Evolutionary conservation across 1,140 invertebrate species (phyloP).

Genomic region (Procambarus clarkii): DNA sequence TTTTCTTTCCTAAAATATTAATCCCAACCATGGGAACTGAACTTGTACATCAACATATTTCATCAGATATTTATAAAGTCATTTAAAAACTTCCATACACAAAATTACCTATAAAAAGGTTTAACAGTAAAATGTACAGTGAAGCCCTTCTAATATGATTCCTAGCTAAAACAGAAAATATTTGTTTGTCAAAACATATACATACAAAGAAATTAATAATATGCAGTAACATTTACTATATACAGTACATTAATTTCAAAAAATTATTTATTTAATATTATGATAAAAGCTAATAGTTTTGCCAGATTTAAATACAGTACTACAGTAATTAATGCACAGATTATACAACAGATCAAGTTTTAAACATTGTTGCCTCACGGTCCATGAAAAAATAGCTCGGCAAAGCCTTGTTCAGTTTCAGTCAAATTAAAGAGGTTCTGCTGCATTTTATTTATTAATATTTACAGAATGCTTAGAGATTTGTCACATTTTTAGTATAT

Average conservation of each 20-base stretch:
- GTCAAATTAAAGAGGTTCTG: not conserved
- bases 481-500: no score
- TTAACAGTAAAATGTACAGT: not conserved
- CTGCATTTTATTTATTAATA: not conserved
- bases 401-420: not conserved
- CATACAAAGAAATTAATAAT: not conserved
- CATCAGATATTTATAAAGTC: not conserved
- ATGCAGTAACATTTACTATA: not conserved
- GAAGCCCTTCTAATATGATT: not conserved
- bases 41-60: slow-evolving; percentile 16
- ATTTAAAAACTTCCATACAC: not conserved
- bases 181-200: not conserved
- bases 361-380: no score
- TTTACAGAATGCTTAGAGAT: no score
- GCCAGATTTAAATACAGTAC: no score
- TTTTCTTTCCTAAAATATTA: not conserved
- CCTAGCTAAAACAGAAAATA: not conserved
- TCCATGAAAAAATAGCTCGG: not conserved
- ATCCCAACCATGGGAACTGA: slow-evolving; percentile 6
- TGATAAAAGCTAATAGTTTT: not conserved
- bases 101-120: not conserved
- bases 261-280: not conserved
- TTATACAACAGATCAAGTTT: not conserved
- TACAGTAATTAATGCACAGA: not conserved
- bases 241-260: not conserved